A percentile compares a stretch with the other conserved stretches of the same genome.
Conservation (phyloP, 1,140 invertebrate genomes). For the Drosophila paulistorum region DNA sequence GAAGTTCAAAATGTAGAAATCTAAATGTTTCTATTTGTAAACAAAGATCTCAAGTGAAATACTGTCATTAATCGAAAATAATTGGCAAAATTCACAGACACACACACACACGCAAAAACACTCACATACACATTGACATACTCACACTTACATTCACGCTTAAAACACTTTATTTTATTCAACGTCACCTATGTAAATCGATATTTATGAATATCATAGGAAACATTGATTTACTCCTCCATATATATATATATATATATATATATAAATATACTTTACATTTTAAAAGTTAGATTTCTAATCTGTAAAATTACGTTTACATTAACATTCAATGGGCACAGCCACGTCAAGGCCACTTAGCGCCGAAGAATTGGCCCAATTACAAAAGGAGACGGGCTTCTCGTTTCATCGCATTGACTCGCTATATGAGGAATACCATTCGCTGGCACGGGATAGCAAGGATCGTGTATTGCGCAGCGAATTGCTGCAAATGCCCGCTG, state of each 20-base stretch:
- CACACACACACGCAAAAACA: not conserved
- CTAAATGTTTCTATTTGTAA: not conserved
- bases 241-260: no score
- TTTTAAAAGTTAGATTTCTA: no score
- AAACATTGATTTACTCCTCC: no score
- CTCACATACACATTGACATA: not conserved
- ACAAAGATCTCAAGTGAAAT: not conserved
- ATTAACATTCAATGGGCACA: constrained; percentile 34
- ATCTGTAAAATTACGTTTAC: not conserved
- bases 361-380: constrained; percentile 23
- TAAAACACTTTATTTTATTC: not conserved
- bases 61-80: not conserved
- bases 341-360: constrained; percentile 35
- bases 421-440: constrained; percentile 43
- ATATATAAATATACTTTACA: no score
- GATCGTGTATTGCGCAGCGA: constrained; percentile 40
- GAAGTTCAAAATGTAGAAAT: no score
- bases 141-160: not conserved
- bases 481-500: constrained; percentile 33
- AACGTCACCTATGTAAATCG: not conserved
- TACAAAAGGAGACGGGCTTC: constrained; percentile 46
- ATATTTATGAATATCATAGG: not conserved
- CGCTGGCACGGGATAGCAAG: constrained; percentile 36
- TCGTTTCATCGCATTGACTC: constrained; percentile 45
- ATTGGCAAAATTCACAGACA: not conserved